A percentile compares a stretch with the other conserved stretches of the same genome.
phyloP scores from a whole-genome alignment of 37 sponge, comb jelly and placozoan genomes.

The Tethya wilhelma region DNA sequence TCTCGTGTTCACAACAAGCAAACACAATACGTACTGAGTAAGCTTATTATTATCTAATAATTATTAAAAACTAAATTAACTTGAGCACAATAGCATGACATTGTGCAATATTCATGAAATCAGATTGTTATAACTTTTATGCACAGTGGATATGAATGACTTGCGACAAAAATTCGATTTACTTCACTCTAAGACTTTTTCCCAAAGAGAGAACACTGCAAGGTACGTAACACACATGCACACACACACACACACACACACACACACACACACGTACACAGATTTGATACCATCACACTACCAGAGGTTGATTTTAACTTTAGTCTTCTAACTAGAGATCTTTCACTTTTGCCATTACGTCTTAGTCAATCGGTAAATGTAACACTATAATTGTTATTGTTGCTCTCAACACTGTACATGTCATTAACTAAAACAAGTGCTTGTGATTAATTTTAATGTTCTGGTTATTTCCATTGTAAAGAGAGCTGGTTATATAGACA shows the following conservation, averaged over 20 bases:
- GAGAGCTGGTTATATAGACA: background rate
- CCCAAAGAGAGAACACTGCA: too few relatives aligned
- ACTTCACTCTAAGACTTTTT: background rate
- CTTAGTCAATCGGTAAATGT: too few relatives aligned
- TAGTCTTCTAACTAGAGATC: too few relatives aligned
- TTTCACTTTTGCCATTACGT: too few relatives aligned
- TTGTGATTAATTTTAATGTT: too few relatives aligned
- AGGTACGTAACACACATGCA: background rate
- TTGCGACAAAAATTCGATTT: background rate
- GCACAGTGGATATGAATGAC: background rate
- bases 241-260: background rate
- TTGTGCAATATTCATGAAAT: background rate
- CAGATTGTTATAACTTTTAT: background rate
- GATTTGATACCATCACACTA: too few relatives aligned
- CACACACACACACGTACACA: background rate
- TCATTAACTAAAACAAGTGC: too few relatives aligned
- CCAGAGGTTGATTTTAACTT: too few relatives aligned
- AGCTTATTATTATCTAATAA: background rate
- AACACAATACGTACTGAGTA: conserved; percentile 23
- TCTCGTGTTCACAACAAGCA: conserved; percentile 30
- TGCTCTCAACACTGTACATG: too few relatives aligned
- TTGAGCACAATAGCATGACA: background rate
- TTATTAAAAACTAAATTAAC: background rate
- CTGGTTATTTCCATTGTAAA: background rate
- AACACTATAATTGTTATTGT: too few relatives aligned